Evolutionary conservation across 37 sponge, comb jelly and placozoan species (phyloP).

Genomic region (Beroe ovata): DNA sequence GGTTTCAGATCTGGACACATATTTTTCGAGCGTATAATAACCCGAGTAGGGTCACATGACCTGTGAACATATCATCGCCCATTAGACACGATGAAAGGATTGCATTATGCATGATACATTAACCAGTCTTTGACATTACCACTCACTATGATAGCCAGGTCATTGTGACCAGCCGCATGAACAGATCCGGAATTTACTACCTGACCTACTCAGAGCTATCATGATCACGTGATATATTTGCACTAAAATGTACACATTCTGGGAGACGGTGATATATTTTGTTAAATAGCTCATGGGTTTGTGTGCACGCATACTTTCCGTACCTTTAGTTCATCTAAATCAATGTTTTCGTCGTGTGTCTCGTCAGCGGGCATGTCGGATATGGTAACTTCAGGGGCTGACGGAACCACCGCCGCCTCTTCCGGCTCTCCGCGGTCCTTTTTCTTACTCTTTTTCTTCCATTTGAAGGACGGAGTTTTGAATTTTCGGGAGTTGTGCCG

Average conservation of each 20-base stretch:
- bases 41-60: neutral
- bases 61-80: neutral
- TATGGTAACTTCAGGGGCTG: slow-evolving; percentile 17
- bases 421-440: neutral
- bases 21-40: neutral
- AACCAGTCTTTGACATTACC: neutral
- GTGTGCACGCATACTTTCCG: no score
- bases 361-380: neutral
- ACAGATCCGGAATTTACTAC: no score
- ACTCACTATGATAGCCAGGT: no score
- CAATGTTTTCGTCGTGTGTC: neutral
- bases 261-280: no score
- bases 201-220: no score
- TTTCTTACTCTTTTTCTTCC: slow-evolving; percentile 39
- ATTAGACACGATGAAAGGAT: neutral
- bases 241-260: no score
- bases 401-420: neutral
- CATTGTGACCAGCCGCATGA: no score
- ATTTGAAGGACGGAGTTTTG: slow-evolving; percentile 68
- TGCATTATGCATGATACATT: neutral
- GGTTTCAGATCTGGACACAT: no score
- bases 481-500: slow-evolving; percentile 64
- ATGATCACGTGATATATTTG: no score
- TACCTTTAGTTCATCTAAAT: slow-evolving; percentile 17
- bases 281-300: no score